These are phyloP conservation scores for Xerus rutilus DNA, from an alignment of 2,797 vertebrate genomes.

Conservation along the genomic window DNA sequence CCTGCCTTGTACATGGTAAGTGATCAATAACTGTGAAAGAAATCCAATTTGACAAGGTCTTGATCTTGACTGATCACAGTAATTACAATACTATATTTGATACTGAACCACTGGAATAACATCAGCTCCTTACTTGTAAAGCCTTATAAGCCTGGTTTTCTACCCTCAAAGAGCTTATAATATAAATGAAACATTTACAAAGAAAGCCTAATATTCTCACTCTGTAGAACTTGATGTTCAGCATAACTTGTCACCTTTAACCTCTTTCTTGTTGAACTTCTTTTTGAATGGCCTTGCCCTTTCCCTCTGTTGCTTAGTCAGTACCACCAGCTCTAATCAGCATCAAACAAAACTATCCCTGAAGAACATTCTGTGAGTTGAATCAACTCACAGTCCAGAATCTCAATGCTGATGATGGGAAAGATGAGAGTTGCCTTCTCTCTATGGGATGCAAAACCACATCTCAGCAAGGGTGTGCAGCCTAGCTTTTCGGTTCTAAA, in stretches of 20 bases:
- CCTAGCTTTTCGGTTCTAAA: not conserved
- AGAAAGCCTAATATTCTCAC: conserved; percentile 13
- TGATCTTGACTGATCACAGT: not conserved
- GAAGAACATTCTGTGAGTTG: not conserved
- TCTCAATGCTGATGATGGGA: not conserved
- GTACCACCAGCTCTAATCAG: not conserved
- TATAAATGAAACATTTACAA: conserved; percentile 31
- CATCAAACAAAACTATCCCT: not conserved
- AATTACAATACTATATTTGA: not conserved
- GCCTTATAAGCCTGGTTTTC: not conserved
- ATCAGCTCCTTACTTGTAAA: not conserved
- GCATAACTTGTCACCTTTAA: not conserved
- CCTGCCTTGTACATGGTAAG: not conserved
- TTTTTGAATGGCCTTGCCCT: not conserved
- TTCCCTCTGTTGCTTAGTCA: not conserved
- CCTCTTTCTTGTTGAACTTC: not conserved
- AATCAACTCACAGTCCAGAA: not conserved
- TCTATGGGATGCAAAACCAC: conserved; percentile 51
- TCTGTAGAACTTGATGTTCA: not conserved
- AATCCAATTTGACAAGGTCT: not conserved
- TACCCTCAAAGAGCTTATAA: conserved; percentile 19
- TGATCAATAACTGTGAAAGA: not conserved
- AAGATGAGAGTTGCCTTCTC: not conserved
- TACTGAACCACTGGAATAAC: not conserved
- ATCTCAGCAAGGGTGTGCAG: not conserved